A percentile compares a stretch with the other conserved stretches of the same genome.
phyloP scores from a whole-genome alignment of 2,797 vertebrate genomes.

The Trachops cirrhosus region DNA sequence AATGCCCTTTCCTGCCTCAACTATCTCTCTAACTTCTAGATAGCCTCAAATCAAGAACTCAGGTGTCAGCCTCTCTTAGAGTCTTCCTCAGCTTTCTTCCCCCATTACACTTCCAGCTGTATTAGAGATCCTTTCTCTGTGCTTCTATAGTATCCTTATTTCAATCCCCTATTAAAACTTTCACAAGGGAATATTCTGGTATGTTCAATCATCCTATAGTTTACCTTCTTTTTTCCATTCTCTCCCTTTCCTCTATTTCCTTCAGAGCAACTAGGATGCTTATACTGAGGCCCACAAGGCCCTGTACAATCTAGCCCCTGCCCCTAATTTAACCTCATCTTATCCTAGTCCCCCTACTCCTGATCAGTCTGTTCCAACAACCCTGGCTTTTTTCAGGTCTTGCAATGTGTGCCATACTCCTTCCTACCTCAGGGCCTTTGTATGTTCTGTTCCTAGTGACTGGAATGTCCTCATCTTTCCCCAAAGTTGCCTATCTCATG shows the following conservation, averaged over 20 bases:
- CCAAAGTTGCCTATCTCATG: not conserved
- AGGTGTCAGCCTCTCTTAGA: not conserved
- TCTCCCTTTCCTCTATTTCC: not conserved
- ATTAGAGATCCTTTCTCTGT: not conserved
- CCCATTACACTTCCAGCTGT: not conserved
- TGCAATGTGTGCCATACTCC: not conserved
- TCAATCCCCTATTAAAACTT: not conserved
- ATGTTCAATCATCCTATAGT: not conserved
- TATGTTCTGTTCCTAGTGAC: not conserved
- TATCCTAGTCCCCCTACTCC: accelerated
- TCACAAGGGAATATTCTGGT: not conserved
- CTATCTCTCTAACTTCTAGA: not conserved
- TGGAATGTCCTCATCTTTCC: not conserved
- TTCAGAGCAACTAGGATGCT: not conserved
- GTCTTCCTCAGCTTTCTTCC: not conserved
- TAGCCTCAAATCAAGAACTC: not conserved
- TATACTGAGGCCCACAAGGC: not conserved
- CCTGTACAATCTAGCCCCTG: not conserved
- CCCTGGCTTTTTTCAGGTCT: not conserved
- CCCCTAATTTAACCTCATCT: not conserved
- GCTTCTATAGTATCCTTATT: not conserved
- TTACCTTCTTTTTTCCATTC: not conserved
- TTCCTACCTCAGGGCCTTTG: not conserved
- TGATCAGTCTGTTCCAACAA: not conserved
- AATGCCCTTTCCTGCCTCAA: not conserved